Base-by-base conservation (phyloP, 2,797 vertebrate genomes). In the Cossypha heuglini region DNA sequence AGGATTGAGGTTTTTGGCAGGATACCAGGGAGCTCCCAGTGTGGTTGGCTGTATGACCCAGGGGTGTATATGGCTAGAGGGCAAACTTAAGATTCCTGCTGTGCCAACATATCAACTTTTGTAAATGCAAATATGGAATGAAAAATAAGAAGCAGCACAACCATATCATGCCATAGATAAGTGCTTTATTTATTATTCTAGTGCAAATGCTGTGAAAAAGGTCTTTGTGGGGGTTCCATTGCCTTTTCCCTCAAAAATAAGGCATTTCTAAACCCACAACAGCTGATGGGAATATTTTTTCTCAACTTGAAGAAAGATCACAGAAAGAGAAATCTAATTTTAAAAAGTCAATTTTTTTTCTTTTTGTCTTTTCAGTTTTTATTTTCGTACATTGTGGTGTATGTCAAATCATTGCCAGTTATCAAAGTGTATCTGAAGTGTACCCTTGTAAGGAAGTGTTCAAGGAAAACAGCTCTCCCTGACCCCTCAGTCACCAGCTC, bases 1-100 rank as follows among this genome's bases (percentile, higher is more conserved):
- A 33, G 75, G 62, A 49, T 22, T 91, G 89, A 76, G 72, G 85
- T 59, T 90, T 91, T 69, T 91, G 93, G 83, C 89, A 87, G 64
- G 33, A 6, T 46, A 77, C 42, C 59, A 93, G n/a, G 38, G 45
- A 68, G 67, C 78, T 93, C 93, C 76, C 72, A 68, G 12, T 66
- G 67, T 63, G 92, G 79, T 69, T 95, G 84, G 71, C 61, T 85
- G 61, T 93, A 57, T 86, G 88, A 91, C 46, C 69, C 66, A 68
- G 48, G 35, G 82, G 40, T 61, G 46, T 54, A 31, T 35, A 57
- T 45, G 26, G 51, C 94, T 84, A 48, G 49, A 82, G 67, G 74
- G 69, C 61, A 96, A 89, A 87, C 17, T 81, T 12, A 58, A 33
- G 42, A 85, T 63, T 86, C 67, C 54, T 35, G 33, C 66, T 82